phyloP scores from a whole-genome alignment of 2,888 invertebrate genomes.

The Elmis aenea region DNA sequence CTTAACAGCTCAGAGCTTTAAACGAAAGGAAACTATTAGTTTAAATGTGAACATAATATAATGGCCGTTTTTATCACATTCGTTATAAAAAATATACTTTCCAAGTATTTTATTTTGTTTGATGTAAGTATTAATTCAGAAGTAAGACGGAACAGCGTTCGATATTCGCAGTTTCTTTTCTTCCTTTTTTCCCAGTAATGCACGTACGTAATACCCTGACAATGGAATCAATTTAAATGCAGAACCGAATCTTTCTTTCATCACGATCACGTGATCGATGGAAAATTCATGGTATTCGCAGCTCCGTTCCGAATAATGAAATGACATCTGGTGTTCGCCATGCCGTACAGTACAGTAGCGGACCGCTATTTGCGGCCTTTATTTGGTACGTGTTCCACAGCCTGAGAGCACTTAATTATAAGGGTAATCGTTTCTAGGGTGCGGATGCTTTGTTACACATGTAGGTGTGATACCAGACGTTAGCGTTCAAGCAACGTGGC shows the following conservation, averaged over 20 bases:
- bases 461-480: conserved; percentile 19
- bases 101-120: no score
- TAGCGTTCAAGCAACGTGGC: conserved; percentile 13
- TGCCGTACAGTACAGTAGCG: conserved; percentile 5
- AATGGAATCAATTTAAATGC: conserved; percentile 22
- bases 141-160: no score
- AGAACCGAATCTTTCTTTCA: conserved; percentile 21
- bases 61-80: no score
- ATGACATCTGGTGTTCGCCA: conserved; percentile 15
- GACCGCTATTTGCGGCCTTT: conserved; percentile 11
- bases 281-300: conserved; percentile 19
- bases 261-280: conserved; percentile 20
- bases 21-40: no score
- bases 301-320: conserved; percentile 17
- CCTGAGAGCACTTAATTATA: conserved; percentile 27
- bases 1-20: no score
- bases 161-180: no score
- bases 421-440: conserved; percentile 23
- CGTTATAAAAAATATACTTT: no score
- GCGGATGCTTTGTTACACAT: conserved; percentile 23
- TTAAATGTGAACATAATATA: no score
- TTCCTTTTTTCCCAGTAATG: no score
- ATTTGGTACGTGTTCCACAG: conserved; percentile 17
- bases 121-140: no score
- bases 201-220: no score